phyloP scores from a whole-genome alignment of 2,113 vertebrate genomes.

The Amazona vittata region DNA sequence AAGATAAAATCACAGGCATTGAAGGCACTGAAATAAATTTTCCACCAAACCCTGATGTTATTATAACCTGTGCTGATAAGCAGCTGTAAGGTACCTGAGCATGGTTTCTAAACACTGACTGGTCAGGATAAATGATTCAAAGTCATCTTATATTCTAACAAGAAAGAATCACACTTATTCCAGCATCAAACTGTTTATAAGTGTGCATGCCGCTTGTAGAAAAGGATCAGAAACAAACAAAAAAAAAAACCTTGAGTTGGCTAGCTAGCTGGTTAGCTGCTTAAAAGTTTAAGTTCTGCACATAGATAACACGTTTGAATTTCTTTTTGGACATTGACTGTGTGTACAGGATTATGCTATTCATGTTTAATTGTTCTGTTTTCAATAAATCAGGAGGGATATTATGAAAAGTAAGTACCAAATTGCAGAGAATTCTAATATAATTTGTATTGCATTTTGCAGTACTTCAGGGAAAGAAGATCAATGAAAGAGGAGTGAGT shows the following conservation, averaged over 20 bases:
- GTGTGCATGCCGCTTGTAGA: background rate
- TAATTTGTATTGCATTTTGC: background rate
- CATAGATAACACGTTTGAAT: background rate
- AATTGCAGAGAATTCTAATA: background rate
- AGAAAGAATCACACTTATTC: background rate
- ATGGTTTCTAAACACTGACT: background rate
- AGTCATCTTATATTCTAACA: background rate
- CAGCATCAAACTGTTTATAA: background rate
- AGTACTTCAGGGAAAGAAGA: background rate
- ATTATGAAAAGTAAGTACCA: background rate
- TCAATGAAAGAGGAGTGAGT: background rate
- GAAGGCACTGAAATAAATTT: background rate
- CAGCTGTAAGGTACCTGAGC: background rate
- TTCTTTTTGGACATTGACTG: background rate
- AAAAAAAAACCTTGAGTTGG: background rate
- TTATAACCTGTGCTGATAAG: background rate
- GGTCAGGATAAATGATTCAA: background rate
- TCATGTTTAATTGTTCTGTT: background rate
- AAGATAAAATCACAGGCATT: background rate
- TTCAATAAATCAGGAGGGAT: background rate
- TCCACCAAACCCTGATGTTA: background rate
- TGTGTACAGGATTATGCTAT: background rate
- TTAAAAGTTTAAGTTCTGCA: background rate
- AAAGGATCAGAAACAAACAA: background rate
- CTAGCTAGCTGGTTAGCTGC: background rate